These are phyloP conservation scores for Zaprionus gabonicus DNA, from an alignment of 1,140 invertebrate species.

Conservation along the genomic window DNA sequence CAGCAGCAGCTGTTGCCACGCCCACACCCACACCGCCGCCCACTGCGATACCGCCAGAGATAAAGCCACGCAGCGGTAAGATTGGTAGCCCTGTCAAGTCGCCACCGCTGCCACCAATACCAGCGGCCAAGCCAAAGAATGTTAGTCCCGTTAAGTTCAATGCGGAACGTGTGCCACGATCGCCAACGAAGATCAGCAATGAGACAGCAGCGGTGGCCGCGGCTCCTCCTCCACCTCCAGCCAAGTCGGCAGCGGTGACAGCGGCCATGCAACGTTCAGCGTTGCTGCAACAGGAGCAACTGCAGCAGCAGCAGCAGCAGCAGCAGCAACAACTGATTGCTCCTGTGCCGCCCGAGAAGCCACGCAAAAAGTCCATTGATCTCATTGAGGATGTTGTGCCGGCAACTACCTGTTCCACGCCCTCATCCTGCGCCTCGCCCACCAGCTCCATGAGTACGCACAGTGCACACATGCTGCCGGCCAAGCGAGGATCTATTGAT, in stretches of 20 bases:
- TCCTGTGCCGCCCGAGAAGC: slow-evolving; percentile 77
- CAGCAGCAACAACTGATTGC: slow-evolving; percentile 56
- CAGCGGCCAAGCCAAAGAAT: slow-evolving; percentile 77
- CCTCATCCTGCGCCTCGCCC: slow-evolving; percentile 62
- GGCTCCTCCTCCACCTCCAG: slow-evolving; percentile 72
- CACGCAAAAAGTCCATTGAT: slow-evolving; percentile 81
- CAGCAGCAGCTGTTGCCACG: slow-evolving; percentile 12
- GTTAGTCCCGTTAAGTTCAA: slow-evolving; percentile 75
- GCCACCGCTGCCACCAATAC: slow-evolving; percentile 82
- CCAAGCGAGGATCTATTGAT: slow-evolving; percentile 73
- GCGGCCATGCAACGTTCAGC: slow-evolving; percentile 71
- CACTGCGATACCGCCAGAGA: slow-evolving; percentile 67
- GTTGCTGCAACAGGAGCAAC: slow-evolving; percentile 61
- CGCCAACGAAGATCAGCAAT: slow-evolving; percentile 72
- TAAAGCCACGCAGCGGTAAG: slow-evolving; percentile 78
- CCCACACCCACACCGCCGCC: slow-evolving; percentile 13
- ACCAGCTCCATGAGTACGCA: slow-evolving; percentile 58
- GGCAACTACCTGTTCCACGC: slow-evolving; percentile 51
- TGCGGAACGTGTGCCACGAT: slow-evolving; percentile 59
- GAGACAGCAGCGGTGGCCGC: background rate
- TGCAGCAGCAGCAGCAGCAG: slow-evolving; percentile 55
- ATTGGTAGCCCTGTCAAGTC: slow-evolving; percentile 81
- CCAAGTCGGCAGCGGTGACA: slow-evolving; percentile 76
- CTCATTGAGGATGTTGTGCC: slow-evolving; percentile 68
- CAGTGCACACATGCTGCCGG: slow-evolving; percentile 50